phyloP scores from a whole-genome alignment of 2,888 invertebrate genomes.

The Agrotis segetum region DNA sequence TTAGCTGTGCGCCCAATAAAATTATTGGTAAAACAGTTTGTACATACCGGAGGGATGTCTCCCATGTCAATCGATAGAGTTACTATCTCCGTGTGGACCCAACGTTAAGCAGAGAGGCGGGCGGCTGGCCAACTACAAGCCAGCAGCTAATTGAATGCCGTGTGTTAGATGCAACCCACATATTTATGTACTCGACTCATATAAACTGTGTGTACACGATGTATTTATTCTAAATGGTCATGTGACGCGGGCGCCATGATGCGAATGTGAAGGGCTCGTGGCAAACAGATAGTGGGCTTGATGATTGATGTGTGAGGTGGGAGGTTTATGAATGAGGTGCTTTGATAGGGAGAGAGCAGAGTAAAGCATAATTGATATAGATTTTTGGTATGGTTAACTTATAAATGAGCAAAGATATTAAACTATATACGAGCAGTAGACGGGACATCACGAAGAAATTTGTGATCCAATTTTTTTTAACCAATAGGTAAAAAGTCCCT shows the following conservation, averaged over 20 bases:
- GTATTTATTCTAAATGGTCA: slow-evolving; percentile 23
- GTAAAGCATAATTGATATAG: too few relatives aligned
- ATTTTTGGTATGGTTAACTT: too few relatives aligned
- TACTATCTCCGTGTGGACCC: slow-evolving; percentile 17
- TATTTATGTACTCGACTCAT: slow-evolving; percentile 29
- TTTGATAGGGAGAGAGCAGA: too few relatives aligned
- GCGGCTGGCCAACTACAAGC: slow-evolving; percentile 52
- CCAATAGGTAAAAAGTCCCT: too few relatives aligned
- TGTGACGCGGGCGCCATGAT: slow-evolving; percentile 25
- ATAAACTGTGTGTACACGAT: background rate
- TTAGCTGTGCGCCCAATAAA: too few relatives aligned
- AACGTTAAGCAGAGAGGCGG: slow-evolving; percentile 25
- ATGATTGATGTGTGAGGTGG: background rate
- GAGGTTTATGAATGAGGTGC: background rate
- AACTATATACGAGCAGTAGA: too few relatives aligned
- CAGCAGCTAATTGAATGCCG: slow-evolving; percentile 46
- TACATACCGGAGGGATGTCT: too few relatives aligned
- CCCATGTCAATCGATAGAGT: background rate
- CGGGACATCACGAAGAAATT: too few relatives aligned
- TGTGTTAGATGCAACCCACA: slow-evolving; percentile 57
- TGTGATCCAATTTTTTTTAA: too few relatives aligned
- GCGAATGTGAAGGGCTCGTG: slow-evolving; percentile 7
- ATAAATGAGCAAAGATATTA: too few relatives aligned
- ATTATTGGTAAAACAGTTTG: too few relatives aligned
- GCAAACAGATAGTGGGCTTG: background rate